These are phyloP conservation scores for Phaethon lepturus DNA, from an alignment of 2,113 vertebrate genomes.

Conservation along the genomic window DNA sequence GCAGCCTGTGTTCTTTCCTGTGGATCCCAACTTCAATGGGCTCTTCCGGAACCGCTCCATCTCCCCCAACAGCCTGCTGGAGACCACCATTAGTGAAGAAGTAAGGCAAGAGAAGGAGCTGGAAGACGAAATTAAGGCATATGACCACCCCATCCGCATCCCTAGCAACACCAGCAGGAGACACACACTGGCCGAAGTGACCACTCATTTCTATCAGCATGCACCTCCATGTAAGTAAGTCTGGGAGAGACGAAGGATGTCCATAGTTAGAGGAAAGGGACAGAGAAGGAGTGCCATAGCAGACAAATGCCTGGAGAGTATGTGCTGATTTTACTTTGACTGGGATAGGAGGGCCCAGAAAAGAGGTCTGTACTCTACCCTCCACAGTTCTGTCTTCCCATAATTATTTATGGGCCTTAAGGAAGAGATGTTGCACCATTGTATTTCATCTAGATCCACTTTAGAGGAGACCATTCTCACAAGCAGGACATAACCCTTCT, in stretches of 20 bases:
- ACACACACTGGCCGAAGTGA: slow-evolving; percentile 93
- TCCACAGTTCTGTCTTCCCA: background rate
- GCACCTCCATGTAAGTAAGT: slow-evolving; percentile 92
- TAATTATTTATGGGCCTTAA: background rate
- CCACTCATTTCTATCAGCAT: slow-evolving; percentile 86
- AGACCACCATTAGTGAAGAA: slow-evolving; percentile 89
- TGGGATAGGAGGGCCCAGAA: background rate
- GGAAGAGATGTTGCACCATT: background rate
- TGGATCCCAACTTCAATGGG: slow-evolving; percentile 84
- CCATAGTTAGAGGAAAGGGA: background rate
- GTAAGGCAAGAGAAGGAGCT: slow-evolving; percentile 83
- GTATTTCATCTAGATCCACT: background rate
- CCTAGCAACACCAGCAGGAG: slow-evolving; percentile 85
- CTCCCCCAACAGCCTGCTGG: slow-evolving; percentile 90
- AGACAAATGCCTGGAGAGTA: background rate
- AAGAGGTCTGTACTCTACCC: background rate
- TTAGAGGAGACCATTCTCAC: background rate
- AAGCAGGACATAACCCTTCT: background rate
- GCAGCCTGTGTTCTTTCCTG: slow-evolving; percentile 87
- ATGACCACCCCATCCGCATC: slow-evolving; percentile 71
- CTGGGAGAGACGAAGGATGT: background rate
- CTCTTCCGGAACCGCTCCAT: slow-evolving; percentile 85
- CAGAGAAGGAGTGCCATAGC: background rate
- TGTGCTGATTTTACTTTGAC: background rate
- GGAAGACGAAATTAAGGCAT: slow-evolving; percentile 81